Percentiles rank a stretch among this genome's conserved stretches.
Conservation (phyloP, 2,888 invertebrate species). For the Emesis russula region DNA sequence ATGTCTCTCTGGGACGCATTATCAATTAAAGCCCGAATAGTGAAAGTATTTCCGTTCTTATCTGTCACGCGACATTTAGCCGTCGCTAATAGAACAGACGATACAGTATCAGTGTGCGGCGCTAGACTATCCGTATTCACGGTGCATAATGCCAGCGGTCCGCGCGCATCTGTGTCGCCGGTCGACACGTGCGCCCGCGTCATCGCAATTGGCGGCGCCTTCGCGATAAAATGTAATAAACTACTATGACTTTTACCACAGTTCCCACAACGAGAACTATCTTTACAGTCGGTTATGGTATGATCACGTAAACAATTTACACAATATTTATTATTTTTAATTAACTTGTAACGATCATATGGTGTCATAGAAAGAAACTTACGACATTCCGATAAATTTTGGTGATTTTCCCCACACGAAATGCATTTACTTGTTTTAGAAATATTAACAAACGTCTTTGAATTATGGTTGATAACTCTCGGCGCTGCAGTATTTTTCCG, state of each 20-base stretch:
- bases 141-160: not conserved
- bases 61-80: not conserved
- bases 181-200: not conserved
- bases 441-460: not conserved
- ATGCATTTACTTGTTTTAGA: not conserved
- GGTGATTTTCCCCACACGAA: not conserved
- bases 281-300: not conserved
- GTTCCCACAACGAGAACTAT: not conserved
- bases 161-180: not conserved
- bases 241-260: constrained; percentile 17
- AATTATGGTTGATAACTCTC: not conserved
- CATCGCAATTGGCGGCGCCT: not conserved
- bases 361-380: constrained; percentile 19
- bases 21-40: constrained; percentile 25
- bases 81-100: not conserved
- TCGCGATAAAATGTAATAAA: constrained; percentile 19
- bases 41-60: not conserved
- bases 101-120: not conserved
- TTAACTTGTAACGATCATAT: constrained; percentile 18
- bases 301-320: constrained; percentile 34
- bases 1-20: constrained; percentile 39
- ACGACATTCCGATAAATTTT: not conserved
- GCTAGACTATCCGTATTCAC: not conserved
- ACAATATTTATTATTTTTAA: constrained; percentile 23
- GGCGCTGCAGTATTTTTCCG: not conserved